A percentile compares a stretch with the other conserved stretches of the same genome.
Conservation (phyloP, 2,888 invertebrate species). For the Callyntrura guangdongensis region DNA sequence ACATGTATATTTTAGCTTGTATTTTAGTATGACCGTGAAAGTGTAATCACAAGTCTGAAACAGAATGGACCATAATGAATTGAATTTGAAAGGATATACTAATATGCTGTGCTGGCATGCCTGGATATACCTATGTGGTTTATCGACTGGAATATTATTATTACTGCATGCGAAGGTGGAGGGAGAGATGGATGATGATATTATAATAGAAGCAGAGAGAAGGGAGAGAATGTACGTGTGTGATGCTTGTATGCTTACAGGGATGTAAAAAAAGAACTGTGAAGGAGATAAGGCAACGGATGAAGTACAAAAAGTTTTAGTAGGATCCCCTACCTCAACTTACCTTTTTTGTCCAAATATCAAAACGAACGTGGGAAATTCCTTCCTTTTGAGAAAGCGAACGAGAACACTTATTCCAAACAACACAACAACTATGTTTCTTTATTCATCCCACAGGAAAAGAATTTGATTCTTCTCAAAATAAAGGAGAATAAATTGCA, state of each 20-base stretch:
- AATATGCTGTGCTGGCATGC: too few species aligned
- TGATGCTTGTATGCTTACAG: too few species aligned
- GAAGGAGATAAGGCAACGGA: not conserved
- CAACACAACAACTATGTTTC: not conserved
- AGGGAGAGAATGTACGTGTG: not conserved
- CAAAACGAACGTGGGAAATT: constrained; percentile 67
- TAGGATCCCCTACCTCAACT: constrained; percentile 72
- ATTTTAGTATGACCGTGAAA: too few species aligned
- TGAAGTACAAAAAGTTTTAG: constrained; percentile 21
- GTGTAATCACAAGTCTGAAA: too few species aligned
- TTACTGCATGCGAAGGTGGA: too few species aligned
- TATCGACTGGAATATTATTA: too few species aligned
- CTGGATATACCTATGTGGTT: too few species aligned
- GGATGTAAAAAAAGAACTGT: too few species aligned
- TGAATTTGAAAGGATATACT: not conserved
- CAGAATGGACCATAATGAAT: not conserved
- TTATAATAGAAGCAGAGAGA: too few species aligned
- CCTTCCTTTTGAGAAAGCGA: constrained; percentile 53
- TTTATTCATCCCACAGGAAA: constrained; percentile 24
- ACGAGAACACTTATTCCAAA: not conserved
- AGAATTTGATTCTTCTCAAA: not conserved
- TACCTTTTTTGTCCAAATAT: constrained; percentile 69
- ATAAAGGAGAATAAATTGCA: too few species aligned
- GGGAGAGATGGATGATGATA: too few species aligned
- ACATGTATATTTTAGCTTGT: too few species aligned